Percentiles rank a stretch among this genome's conserved stretches.
Conservation (phyloP, 2,113 vertebrate species). For the Apeltes quadracus region DNA sequence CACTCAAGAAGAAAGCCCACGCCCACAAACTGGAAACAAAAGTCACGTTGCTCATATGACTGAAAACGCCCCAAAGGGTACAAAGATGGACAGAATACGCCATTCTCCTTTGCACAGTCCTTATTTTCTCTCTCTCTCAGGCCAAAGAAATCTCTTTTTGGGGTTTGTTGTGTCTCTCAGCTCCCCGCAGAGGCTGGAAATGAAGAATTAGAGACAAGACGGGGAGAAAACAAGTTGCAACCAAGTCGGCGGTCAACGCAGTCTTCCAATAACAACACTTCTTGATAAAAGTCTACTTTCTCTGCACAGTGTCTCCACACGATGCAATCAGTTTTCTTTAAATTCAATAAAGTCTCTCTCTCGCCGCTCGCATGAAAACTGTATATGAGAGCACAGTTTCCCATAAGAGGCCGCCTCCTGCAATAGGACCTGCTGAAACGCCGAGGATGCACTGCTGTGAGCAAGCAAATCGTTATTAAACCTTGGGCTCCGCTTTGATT, state of each 20-base stretch:
- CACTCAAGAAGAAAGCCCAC: background rate
- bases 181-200: conserved; percentile 69
- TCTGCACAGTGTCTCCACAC: conserved; percentile 65
- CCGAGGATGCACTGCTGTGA: conserved; percentile 42
- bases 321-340: conserved; percentile 72
- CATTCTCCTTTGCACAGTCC: conserved; percentile 11
- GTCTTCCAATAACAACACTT: conserved; percentile 73
- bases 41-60: conserved; percentile 5
- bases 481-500: conserved; percentile 47
- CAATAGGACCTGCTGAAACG: conserved; percentile 50
- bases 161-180: conserved; percentile 41
- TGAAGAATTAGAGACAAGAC: conserved; percentile 70
- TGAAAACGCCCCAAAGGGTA: conserved; percentile 20
- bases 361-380: conserved; percentile 53
- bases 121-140: conserved; percentile 33
- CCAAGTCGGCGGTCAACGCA: conserved; percentile 58
- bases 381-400: conserved; percentile 56
- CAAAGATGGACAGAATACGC: conserved; percentile 23
- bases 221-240: conserved; percentile 63
- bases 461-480: conserved; percentile 47
- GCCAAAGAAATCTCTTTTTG: conserved; percentile 30
- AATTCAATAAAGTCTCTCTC: conserved; percentile 72
- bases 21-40: background rate
- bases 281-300: conserved; percentile 79
- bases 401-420: conserved; percentile 40